phyloP scores from a whole-genome alignment of 1,140 invertebrate genomes.

The Metaphire vulgaris region DNA sequence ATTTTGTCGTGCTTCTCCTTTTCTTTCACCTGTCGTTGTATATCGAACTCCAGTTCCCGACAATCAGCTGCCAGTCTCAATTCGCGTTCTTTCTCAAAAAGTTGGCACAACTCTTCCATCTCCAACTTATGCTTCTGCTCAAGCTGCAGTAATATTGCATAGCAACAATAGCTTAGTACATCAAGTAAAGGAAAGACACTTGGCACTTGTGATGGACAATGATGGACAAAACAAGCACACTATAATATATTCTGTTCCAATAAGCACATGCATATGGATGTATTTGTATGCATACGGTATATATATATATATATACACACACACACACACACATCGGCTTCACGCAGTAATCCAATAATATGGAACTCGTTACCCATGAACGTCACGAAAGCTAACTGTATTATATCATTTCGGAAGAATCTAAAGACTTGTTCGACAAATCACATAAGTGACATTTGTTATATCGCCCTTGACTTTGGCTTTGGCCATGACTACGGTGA shows the following conservation, averaged over 20 bases:
- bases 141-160: constrained; percentile 54
- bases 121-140: constrained; percentile 90
- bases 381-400: too few relatives aligned
- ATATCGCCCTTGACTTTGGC: too few relatives aligned
- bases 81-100: constrained; percentile 95
- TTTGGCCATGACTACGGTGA: too few relatives aligned
- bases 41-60: constrained; percentile 82
- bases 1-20: constrained; percentile 67
- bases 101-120: constrained; percentile 90
- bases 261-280: neutral
- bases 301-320: too few relatives aligned
- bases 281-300: too few relatives aligned
- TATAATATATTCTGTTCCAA: neutral
- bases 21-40: constrained; percentile 80
- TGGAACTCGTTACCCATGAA: too few relatives aligned
- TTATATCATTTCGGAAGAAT: too few relatives aligned
- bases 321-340: too few relatives aligned
- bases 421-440: too few relatives aligned
- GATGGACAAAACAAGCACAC: neutral
- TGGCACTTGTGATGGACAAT: neutral
- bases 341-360: too few relatives aligned
- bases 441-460: too few relatives aligned
- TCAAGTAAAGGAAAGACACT: neutral
- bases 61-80: constrained; percentile 79
- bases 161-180: constrained; percentile 8